Percentiles rank a stretch among this genome's conserved stretches.
These are phyloP conservation scores for Ditylenchus dipsaci DNA, from an alignment of 1,140 invertebrate genomes.

Conservation along the genomic window DNA sequence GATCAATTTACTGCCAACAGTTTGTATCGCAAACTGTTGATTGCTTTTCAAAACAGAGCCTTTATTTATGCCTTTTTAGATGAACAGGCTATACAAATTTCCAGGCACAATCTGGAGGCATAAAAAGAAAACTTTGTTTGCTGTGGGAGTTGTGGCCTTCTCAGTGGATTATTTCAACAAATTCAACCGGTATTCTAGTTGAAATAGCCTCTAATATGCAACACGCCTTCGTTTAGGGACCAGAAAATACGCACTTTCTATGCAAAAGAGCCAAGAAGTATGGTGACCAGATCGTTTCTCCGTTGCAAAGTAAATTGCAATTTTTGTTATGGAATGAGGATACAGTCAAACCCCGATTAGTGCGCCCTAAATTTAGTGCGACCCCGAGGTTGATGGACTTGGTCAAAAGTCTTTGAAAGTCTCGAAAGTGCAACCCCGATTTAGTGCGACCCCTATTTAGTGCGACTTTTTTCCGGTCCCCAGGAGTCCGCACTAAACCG, in stretches of 20 bases:
- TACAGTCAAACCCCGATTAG: too few species aligned
- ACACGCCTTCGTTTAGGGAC: conserved; percentile 16
- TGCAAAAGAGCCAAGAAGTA: conserved; percentile 24
- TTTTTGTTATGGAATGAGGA: too few species aligned
- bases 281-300: conserved; percentile 10
- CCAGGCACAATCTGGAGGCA: conserved; percentile 21
- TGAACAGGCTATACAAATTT: background rate
- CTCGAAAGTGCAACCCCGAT: too few species aligned
- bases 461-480: too few species aligned
- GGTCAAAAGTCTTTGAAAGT: too few species aligned
- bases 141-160: conserved; percentile 5
- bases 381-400: too few species aligned
- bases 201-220: background rate
- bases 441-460: too few species aligned
- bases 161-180: conserved; percentile 5
- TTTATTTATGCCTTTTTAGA: background rate
- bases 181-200: conserved; percentile 9
- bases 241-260: conserved; percentile 27
- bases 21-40: too few species aligned
- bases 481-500: too few species aligned
- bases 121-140: conserved; percentile 41
- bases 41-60: too few species aligned
- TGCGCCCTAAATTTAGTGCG: too few species aligned
- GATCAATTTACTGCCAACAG: too few species aligned
- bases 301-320: background rate